Evolutionary conservation across 2,797 vertebrate species (phyloP), one percentile per base, ranked within the genome.

Genomic region (Hypotaenidia okinawae): DNA sequence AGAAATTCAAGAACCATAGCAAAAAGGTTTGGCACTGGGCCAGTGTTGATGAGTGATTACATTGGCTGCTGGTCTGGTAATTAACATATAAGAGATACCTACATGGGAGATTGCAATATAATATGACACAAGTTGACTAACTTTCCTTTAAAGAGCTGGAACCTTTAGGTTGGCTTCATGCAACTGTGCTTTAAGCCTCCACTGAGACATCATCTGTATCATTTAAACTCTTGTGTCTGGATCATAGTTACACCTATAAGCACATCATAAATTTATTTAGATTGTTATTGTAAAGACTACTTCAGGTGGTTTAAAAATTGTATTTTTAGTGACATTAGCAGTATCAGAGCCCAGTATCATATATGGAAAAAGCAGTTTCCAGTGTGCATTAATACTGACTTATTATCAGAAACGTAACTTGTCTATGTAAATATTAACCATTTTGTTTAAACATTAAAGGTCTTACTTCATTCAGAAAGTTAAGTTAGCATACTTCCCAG

Each of bases 381-480:
- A 90, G 85, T 91, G 75, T 90, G 84, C 82, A 37, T 96, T 97
- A 94, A 92, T 97, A 79, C 85, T 94, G 90, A 92, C 87, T 93
- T 96, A 85, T 83, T 97, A 96, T 94, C 94, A 97, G 93, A 96
- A 97, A 96, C 70, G 70, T 82, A 97, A 95, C 86, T 96, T 97
- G 96, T 97, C 81, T 84, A 68, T 90, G 92, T 97, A 97, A 97
- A 97, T 97, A 96, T 94, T 97, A 97, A 96, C 95, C 57, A 67
- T 94, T 97, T 97, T 97, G 88, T 94, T 97, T 95, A 97, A 97
- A 93, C 87, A 94, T 95, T 87, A 87, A 97, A 97, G 89, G 86
- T 94, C 87, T 95, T 94, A 55, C 57, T 96, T 97, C 96, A 95
- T 97, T 97, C 92, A 96, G 89, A 95, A 96, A 94, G 85, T 93